Conservation (phyloP, 2,888 invertebrate species). For the Hoplodrina blanda region DNA sequence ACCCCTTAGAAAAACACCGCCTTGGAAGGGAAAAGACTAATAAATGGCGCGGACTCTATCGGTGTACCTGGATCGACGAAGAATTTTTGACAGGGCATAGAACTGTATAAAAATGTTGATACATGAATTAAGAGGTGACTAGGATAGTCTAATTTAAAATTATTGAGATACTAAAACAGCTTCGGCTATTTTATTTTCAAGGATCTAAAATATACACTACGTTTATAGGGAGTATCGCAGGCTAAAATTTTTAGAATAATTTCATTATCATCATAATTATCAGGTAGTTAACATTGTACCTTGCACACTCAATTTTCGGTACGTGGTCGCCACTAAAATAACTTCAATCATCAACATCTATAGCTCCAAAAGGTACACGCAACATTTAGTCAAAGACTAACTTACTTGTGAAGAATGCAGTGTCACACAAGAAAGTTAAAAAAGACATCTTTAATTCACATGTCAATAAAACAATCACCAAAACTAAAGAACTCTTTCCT, state of each 20-base stretch:
- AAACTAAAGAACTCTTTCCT: not conserved
- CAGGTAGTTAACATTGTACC: no score
- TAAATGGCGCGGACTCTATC: conserved; percentile 77
- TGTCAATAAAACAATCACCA: not conserved
- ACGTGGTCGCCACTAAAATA: no score
- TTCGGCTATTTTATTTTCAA: no score
- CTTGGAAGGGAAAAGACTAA: conserved; percentile 84
- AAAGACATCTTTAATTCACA: not conserved
- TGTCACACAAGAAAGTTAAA: not conserved
- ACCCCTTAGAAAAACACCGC: conserved; percentile 86
- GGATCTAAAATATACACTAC: no score
- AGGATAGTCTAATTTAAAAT: not conserved
- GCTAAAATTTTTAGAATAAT: no score
- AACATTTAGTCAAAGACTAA: no score
- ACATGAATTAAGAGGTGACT: no score
- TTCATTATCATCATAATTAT: no score
- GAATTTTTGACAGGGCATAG: conserved; percentile 63
- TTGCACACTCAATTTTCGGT: no score
- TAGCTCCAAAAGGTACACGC: no score
- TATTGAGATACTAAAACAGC: no score
- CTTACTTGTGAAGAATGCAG: not conserved
- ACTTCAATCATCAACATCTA: not conserved
- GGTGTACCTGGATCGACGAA: conserved; percentile 44
- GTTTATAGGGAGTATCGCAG: no score
- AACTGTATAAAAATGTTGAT: not conserved